A percentile compares a stretch with the other conserved stretches of the same genome.
These are phyloP conservation scores for Sciurus vulgaris DNA, from an alignment of 2,797 vertebrate species.

Conservation along the genomic window DNA sequence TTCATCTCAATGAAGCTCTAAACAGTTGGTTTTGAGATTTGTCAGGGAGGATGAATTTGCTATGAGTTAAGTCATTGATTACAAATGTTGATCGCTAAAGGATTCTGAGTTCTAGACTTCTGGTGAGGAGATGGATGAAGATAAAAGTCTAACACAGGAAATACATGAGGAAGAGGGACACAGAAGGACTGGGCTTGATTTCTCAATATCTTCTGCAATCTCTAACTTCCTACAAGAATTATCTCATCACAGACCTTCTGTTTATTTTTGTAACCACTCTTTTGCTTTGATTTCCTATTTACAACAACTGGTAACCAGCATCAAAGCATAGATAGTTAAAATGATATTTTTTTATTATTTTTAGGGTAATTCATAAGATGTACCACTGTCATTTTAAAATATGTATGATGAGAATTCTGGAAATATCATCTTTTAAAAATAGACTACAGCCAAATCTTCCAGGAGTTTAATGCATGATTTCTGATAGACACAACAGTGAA, in stretches of 20 bases:
- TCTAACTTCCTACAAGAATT: not conserved
- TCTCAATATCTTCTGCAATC: not conserved
- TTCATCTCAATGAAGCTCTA: not conserved
- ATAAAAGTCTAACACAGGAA: not conserved
- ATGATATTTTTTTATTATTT: not conserved
- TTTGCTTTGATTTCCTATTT: not conserved
- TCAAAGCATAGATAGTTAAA: not conserved
- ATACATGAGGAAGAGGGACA: not conserved
- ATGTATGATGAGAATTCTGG: not conserved
- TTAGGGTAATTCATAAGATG: not conserved
- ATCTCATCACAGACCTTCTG: not conserved
- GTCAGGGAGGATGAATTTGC: not conserved
- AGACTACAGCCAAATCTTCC: not conserved
- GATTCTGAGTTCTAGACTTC: not conserved
- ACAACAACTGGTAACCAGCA: not conserved
- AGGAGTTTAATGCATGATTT: slow-evolving; percentile 47
- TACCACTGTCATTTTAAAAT: slow-evolving; percentile 27
- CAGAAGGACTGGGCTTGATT: not conserved
- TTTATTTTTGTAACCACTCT: not conserved
- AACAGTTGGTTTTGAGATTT: not conserved
- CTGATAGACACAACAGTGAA: slow-evolving; percentile 68
- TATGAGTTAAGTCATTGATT: not conserved
- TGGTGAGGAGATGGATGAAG: not conserved
- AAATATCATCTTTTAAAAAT: slow-evolving; percentile 55
- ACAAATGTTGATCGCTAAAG: not conserved